These are phyloP conservation scores for Eira barbara DNA, from an alignment of 2,113 vertebrate genomes.

Conservation along the genomic window DNA sequence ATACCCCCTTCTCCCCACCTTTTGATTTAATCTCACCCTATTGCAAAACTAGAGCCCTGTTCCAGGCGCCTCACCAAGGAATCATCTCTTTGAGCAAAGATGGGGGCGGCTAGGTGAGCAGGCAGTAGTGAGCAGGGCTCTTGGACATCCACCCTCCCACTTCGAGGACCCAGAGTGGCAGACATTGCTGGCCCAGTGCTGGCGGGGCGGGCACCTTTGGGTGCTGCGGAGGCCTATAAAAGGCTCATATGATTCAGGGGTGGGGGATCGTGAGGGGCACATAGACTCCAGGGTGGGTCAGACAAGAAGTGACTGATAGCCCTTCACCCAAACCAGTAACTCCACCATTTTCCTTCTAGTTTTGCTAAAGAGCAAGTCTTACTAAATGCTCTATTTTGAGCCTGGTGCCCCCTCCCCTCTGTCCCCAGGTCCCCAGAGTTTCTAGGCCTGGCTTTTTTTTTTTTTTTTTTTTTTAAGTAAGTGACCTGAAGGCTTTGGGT, in stretches of 20 bases:
- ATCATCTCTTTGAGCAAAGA: neutral
- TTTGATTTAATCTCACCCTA: neutral
- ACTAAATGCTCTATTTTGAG: neutral
- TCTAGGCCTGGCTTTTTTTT: neutral
- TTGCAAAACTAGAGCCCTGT: neutral
- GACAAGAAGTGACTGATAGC: neutral
- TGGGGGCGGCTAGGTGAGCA: neutral
- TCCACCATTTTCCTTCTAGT: neutral
- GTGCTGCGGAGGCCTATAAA: neutral
- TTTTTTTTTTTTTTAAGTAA: neutral
- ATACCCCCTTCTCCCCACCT: too few species aligned
- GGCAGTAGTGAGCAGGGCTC: neutral
- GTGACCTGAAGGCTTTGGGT: conserved; percentile 23
- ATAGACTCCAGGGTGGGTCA: neutral
- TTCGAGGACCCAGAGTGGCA: fast-evolving
- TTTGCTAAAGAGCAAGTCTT: fast-evolving
- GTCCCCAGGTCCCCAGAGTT: neutral
- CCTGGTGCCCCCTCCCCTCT: neutral
- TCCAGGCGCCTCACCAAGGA: neutral
- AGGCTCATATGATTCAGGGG: neutral
- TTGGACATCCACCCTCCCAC: too few species aligned
- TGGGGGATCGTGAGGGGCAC: too few species aligned
- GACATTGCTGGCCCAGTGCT: neutral
- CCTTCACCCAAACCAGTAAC: neutral
- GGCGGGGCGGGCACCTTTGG: neutral